Conservation (phyloP, 2,888 invertebrate species). For the Euplagia quadripunctaria region DNA sequence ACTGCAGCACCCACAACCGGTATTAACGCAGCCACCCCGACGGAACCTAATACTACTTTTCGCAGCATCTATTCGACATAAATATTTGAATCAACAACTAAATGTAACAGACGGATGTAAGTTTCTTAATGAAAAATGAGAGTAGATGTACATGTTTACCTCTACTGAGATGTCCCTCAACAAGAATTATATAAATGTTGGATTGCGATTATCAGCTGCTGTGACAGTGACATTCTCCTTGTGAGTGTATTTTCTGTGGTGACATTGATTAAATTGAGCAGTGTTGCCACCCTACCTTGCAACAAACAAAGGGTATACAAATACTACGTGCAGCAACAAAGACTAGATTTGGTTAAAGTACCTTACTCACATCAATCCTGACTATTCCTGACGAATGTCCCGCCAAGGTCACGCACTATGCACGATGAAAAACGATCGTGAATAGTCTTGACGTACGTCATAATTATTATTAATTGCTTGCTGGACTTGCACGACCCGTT, state of each 20-base stretch:
- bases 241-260: no score
- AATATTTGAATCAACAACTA: neutral
- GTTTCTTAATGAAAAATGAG: neutral
- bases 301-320: no score
- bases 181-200: slow-evolving; percentile 76
- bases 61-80: slow-evolving; percentile 75
- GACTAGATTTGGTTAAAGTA: no score
- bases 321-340: no score
- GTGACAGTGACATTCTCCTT: slow-evolving; percentile 16
- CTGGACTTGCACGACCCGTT: no score
- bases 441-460: no score
- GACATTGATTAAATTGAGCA: neutral
- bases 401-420: no score
- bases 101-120: neutral
- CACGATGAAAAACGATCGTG: no score
- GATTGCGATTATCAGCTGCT: slow-evolving; percentile 63
- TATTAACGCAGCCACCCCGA: slow-evolving; percentile 70
- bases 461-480: no score
- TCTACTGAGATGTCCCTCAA: slow-evolving; percentile 64
- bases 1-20: slow-evolving; percentile 75
- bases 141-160: slow-evolving; percentile 56
- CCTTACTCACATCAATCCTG: no score
- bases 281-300: no score
- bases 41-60: slow-evolving; percentile 76
- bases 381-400: no score